phyloP scores from a whole-genome alignment of 2,113 vertebrate species.

The Passerina amoena region DNA sequence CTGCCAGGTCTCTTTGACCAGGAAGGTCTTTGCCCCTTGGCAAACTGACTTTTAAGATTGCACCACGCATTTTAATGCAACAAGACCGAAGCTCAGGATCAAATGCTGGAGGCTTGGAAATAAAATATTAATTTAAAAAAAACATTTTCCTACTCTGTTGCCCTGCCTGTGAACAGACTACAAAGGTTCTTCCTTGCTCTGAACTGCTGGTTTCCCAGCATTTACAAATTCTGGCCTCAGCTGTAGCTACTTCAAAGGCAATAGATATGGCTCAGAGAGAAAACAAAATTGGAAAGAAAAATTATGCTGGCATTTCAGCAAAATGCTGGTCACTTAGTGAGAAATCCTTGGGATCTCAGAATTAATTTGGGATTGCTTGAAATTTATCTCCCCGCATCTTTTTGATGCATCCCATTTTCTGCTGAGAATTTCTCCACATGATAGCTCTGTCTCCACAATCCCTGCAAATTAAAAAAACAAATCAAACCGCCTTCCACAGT shows the following conservation, averaged over 20 bases:
- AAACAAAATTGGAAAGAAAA: slow-evolving; percentile 32
- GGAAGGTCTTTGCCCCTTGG: neutral
- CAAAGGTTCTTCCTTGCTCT: slow-evolving; percentile 34
- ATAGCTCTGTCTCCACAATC: neutral
- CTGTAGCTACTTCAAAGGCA: slow-evolving; percentile 58
- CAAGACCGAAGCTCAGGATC: neutral
- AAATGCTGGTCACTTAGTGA: too few relatives aligned
- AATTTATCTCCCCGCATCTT: neutral
- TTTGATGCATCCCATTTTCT: neutral
- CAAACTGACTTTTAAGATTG: neutral
- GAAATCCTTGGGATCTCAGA: neutral
- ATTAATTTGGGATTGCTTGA: neutral
- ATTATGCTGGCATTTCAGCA: neutral
- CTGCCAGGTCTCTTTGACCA: neutral
- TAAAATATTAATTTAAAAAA: neutral
- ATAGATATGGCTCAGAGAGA: slow-evolving; percentile 13
- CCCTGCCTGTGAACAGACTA: slow-evolving; percentile 23
- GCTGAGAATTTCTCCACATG: neutral
- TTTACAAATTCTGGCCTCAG: slow-evolving; percentile 19
- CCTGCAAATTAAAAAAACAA: neutral
- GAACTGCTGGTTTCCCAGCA: slow-evolving; percentile 50
- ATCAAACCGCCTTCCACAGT: neutral
- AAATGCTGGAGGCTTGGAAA: slow-evolving; percentile 42
- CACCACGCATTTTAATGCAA: neutral
- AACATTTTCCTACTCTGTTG: neutral